These are phyloP conservation scores for Drosophila azteca DNA, from an alignment of 1,140 invertebrate species.

Conservation along the genomic window DNA sequence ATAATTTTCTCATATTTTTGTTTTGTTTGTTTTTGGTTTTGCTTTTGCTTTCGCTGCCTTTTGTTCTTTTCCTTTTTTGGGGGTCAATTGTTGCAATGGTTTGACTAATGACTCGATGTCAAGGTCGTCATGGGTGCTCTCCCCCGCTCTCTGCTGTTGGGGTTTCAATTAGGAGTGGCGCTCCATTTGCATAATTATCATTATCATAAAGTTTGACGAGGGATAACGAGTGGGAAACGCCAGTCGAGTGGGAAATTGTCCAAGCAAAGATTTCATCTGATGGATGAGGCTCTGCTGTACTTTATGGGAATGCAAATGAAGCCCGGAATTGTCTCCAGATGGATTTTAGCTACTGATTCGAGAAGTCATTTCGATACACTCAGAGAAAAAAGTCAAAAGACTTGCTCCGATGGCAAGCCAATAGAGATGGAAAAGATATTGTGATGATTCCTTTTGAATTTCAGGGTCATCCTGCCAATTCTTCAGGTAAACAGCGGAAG, in stretches of 20 bases:
- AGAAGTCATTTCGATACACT: no score
- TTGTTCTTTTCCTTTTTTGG: constrained; percentile 25
- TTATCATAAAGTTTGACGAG: constrained; percentile 77
- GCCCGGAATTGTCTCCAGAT: constrained; percentile 9
- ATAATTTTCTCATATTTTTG: constrained; percentile 59
- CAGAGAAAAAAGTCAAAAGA: no score
- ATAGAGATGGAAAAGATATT: no score
- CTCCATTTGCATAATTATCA: constrained; percentile 74
- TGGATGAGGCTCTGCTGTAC: constrained; percentile 24
- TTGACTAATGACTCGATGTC: constrained; percentile 72
- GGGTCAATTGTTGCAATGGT: constrained; percentile 58
- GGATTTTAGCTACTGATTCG: constrained; percentile 2
- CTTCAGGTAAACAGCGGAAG: no score
- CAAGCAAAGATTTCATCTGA: constrained; percentile 38
- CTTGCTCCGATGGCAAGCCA: no score
- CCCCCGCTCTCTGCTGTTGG: constrained; percentile 45
- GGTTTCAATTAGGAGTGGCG: constrained; percentile 74
- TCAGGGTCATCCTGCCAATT: no score
- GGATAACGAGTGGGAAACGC: constrained; percentile 41
- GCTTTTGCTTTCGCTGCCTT: constrained; percentile 21
- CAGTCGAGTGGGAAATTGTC: constrained; percentile 50
- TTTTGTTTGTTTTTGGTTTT: constrained; percentile 34
- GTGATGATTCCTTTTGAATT: no score
- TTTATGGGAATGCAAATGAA: constrained; percentile 37
- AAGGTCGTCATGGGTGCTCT: constrained; percentile 59